Conservation (phyloP, 2,797 vertebrate genomes). For the Halcyon leucocephala region DNA sequence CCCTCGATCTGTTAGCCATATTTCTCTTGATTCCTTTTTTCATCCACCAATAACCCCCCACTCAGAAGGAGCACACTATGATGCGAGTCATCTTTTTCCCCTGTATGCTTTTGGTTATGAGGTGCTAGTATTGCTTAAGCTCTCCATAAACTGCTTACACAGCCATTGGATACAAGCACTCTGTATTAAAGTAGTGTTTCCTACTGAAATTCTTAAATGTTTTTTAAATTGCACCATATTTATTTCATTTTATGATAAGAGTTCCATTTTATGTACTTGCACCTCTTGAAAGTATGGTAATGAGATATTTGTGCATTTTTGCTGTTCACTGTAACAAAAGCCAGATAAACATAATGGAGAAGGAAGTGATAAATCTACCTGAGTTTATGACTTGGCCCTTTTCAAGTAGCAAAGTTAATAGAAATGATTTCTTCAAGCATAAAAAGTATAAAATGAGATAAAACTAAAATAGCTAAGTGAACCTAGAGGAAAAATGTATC, state of each 20-base stretch:
- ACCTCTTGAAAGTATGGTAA: not conserved
- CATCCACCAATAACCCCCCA: no score
- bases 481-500: conserved; percentile 22
- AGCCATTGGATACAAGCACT: not conserved
- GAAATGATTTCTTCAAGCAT: conserved; percentile 38
- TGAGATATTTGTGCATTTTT: conserved; percentile 7
- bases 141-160: not conserved
- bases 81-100: not conserved
- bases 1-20: no score
- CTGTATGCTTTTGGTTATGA: not conserved
- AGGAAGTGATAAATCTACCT: conserved; percentile 37
- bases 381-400: conserved; percentile 5
- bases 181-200: not conserved
- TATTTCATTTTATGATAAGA: conserved; percentile 37
- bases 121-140: not conserved
- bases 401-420: conserved; percentile 25
- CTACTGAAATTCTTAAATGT: conserved; percentile 48
- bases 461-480: not conserved
- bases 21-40: no score
- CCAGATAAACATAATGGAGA: not conserved
- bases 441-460: conserved; percentile 3
- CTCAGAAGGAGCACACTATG: not conserved
- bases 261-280: conserved; percentile 3
- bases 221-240: conserved; percentile 62
- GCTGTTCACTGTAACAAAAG: not conserved